Evolutionary conservation across 2,113 vertebrate species (phyloP).

Genomic region (Atrichornis clamosus): DNA sequence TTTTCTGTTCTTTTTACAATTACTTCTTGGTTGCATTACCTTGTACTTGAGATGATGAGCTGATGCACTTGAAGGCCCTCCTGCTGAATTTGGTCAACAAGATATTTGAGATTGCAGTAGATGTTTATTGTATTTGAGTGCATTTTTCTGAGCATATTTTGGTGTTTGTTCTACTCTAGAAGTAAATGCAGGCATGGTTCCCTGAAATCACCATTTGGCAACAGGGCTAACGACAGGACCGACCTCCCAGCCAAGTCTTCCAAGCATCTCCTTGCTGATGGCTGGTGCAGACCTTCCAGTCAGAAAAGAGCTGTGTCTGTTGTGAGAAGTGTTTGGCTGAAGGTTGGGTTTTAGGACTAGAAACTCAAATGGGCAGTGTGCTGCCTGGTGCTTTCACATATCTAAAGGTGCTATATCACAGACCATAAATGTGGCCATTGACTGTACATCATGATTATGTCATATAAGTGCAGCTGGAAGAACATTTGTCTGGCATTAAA

Average conservation of each 20-base stretch:
- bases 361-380: not conserved
- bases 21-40: not conserved
- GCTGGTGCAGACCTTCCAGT: not conserved
- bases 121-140: not conserved
- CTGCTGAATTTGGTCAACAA: not conserved
- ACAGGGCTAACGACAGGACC: not conserved
- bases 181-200: not conserved
- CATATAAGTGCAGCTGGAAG: slow-evolving; percentile 8
- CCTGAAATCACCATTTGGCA: not conserved
- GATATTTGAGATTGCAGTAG: not conserved
- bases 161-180: not conserved
- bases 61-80: not conserved
- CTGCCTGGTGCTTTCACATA: not conserved
- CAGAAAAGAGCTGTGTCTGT: not conserved
- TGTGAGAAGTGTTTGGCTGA: not conserved
- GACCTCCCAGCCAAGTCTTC: not conserved
- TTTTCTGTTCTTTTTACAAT: not conserved
- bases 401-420: not conserved
- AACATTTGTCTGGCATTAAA: slow-evolving; percentile 17
- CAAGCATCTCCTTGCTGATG: not conserved
- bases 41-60: not conserved
- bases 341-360: not conserved
- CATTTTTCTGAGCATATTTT: not conserved
- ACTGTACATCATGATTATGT: not conserved
- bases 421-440: not conserved